Conservation (phyloP, 2,797 vertebrate genomes). For the Phalanger gymnotis region DNA sequence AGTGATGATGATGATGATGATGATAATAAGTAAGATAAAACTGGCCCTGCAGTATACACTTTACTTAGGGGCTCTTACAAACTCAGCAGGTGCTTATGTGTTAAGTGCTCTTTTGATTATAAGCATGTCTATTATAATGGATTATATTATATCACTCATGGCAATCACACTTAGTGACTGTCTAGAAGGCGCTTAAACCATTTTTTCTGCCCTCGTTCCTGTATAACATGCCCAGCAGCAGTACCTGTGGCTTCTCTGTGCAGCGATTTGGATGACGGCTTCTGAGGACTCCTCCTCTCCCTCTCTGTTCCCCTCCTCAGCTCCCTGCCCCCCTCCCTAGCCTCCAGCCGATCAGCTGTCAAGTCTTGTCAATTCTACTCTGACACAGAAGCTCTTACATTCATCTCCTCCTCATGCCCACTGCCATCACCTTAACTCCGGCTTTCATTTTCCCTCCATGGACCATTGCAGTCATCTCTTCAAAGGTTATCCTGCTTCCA, state of each 20-base stretch:
- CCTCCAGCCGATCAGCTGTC: neutral
- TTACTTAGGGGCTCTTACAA: slow-evolving; percentile 5
- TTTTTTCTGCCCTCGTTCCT: neutral
- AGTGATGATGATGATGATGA: too few relatives aligned
- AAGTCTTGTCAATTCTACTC: neutral
- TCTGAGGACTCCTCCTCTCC: neutral
- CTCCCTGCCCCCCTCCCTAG: neutral
- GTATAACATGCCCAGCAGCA: neutral
- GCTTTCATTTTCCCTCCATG: neutral
- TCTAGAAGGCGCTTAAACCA: neutral
- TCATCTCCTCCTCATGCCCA: neutral
- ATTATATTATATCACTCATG: neutral
- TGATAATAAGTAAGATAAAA: slow-evolving; percentile 17
- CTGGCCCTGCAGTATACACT: neutral
- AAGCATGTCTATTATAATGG: neutral
- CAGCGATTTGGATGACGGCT: neutral
- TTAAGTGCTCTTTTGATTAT: neutral
- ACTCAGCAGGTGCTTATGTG: neutral
- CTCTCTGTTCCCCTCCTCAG: neutral
- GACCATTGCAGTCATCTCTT: neutral
- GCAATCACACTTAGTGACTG: neutral
- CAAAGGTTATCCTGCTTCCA: neutral
- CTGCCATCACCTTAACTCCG: neutral
- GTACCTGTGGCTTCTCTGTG: neutral
- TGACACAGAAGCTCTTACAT: neutral